Evolutionary conservation across 2,888 invertebrate genomes (phyloP).

Genomic region (Rhamphomyia laevipes): DNA sequence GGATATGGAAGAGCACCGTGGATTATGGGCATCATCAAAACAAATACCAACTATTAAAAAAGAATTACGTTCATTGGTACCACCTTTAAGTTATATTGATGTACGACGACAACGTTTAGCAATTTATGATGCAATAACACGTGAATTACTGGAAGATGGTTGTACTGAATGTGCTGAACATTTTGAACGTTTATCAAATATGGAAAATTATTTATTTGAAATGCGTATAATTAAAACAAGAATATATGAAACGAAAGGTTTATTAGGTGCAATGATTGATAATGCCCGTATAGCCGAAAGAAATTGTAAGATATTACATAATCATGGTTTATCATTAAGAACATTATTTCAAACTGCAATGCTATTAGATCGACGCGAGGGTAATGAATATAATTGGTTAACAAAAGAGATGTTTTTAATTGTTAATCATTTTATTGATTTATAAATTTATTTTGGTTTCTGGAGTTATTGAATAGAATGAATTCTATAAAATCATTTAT

Average conservation of each 20-base stretch:
- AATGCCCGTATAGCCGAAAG: neutral
- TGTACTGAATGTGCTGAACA: neutral
- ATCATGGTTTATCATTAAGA: too few species aligned
- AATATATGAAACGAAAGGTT: neutral
- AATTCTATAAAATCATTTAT: too few species aligned
- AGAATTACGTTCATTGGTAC: neutral
- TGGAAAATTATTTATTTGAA: neutral
- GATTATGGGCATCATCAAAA: neutral
- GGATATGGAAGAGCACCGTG: neutral
- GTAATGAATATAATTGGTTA: neutral
- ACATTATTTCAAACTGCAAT: neutral
- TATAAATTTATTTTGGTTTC: too few species aligned
- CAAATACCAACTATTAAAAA: neutral
- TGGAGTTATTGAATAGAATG: too few species aligned
- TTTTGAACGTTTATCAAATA: neutral
- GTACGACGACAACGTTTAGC: neutral
- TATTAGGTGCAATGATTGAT: neutral
- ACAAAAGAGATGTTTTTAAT: neutral
- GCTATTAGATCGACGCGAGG: neutral
- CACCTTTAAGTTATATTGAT: neutral
- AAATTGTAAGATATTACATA: neutral
- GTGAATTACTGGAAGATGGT: neutral
- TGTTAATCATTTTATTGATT: too few species aligned
- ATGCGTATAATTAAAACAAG: neutral
- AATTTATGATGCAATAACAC: neutral